Base-by-base conservation (phyloP, 2,797 vertebrate species). In the Apodemus agrarius region DNA sequence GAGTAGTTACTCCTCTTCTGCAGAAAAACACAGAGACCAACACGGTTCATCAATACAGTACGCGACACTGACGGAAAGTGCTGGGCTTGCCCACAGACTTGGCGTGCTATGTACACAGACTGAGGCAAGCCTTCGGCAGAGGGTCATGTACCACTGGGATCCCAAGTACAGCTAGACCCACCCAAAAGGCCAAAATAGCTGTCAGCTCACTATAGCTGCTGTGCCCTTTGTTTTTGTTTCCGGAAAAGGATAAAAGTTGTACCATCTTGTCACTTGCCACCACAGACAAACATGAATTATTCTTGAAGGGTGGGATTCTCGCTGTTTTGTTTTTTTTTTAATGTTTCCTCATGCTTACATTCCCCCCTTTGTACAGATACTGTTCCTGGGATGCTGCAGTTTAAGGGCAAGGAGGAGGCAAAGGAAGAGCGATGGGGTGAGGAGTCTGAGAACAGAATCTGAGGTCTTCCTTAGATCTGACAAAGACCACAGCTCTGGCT, bases 1-100 rank as follows among this genome's bases (percentile, higher is more conserved):
- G 98, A 98, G 98, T 98, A 98, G 97, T 99, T 98, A 99, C 98
- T 99, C 98, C 92, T 86, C 97, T 98, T 99, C 99, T 99, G 99
- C 99, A 98, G 98, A 98, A 98, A 98, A 99, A 98, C 97, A 98
- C 99, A 99, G 99, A 99, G 98, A 96, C 98, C 97, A 96, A 98
- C 92, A 74, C 90, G 98, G 98, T 96, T 98, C 98, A 98, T 98
- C 98, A 98, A 92, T 98, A 99, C 98, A 96, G 98, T 98, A 99
- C 98, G 26, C 98, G 26, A 98, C 98, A 97, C 96, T 98, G 98
- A 98, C 98, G 96, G 97, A 98, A 98, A 98, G 98, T 96, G 96
- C 98, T 96, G 95, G 83, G 89, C 96, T 97, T 40, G 97, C 84
- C 98, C 96, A 81, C 97, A 59, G 91, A 95, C 85, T 96, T 80